Base-by-base conservation (phyloP, 1,140 invertebrate genomes). In the Micrasema minimum region DNA sequence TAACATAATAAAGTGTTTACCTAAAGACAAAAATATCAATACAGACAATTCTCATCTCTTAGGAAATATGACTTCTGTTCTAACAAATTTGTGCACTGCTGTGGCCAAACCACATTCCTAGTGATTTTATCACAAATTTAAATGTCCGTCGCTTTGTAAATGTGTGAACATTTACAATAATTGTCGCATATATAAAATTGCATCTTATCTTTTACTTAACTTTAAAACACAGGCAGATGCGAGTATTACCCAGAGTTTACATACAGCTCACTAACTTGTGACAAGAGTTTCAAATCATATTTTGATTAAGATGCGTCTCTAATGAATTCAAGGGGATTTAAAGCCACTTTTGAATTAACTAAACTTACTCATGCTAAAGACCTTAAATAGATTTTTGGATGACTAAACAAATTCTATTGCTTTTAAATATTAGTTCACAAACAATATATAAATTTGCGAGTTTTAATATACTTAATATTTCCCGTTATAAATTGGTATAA, bases 1-100 rank as follows among this genome's bases (percentile, higher is more conserved):
- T 38, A 59, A 59, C 35, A 38, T 22, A 51, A 51, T 57, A 59
- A 41, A 18, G 20, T 59, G 37, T 41, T 38, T 59, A 12, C 35
- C 35, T 12, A 41, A 38, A 20, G 55, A 59, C 51, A 37, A 26
- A 12, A 31, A 14, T 31, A 55, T 31, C 51, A 14, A 37, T 53
- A 31, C 22, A 12, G 23, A 53, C 51, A 35, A 16, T 16, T 55
- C 23, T 16, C 31, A n/a, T 51, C 26, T 51, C 5, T n/a, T n/a
- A n/a, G n/a, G n/a, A n/a, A n/a, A n/a, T n/a, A n/a, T n/a, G n/a
- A n/a, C n/a, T n/a, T n/a, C n/a, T n/a, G n/a, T n/a, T n/a, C n/a
- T n/a, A n/a, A n/a, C n/a, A n/a, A 31, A 31, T 31, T 31, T 31
- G 26, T 31, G 26, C 26, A 31, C 7, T 31, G 26, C 26, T 7